Evolutionary conservation across 2,113 vertebrate species (phyloP), one percentile per base, ranked within the genome.

Genomic region (Calidris pygmaea): DNA sequence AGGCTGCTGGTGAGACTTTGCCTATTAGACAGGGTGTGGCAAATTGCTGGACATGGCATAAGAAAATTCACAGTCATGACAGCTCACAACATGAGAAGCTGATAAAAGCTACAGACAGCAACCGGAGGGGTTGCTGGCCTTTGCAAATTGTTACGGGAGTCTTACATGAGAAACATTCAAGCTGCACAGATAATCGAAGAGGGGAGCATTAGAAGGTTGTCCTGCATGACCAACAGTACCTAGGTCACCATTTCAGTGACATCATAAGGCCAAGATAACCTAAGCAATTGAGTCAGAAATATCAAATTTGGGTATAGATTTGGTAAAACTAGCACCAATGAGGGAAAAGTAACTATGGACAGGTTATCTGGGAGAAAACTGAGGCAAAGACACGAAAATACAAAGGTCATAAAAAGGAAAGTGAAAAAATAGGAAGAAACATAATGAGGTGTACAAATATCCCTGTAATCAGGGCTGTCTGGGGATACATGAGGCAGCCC

Each of bases 121-220:
- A 48, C 7, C 72, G 35, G 34, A 73, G 48, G 11, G 7, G 3
- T 34, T 48, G 9, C 19, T 68, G 47, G 47, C 6, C 17, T 76
- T 80, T 0, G 0, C 6, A 63, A 26, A 15, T 45, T 13, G 19
- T n/a, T 63, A 6, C 8, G 15, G 8, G 22, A 14, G 14, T 83
- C 16, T 63, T 50, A n/a, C 3, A 7, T 3, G 14, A 90, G 65
- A 52, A 78, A 58, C 17, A 37, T 30, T 59, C 32, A 70, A 78
- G 37, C 34, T 30, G 14, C 30, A 27, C 4, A 59, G 52, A 30
- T 17, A 45, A 26, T 9, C 3, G 0, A 55, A 81, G 11, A 18
- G 4, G 2, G 2, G 7, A 39, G 1, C 39, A 4, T 52, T 14
- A 59, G 11, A 9, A 84, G 34, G 2, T 22, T 53, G 7, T 18